Conservation (phyloP, 2,113 vertebrate genomes). For the Odontophorus gujanensis region DNA sequence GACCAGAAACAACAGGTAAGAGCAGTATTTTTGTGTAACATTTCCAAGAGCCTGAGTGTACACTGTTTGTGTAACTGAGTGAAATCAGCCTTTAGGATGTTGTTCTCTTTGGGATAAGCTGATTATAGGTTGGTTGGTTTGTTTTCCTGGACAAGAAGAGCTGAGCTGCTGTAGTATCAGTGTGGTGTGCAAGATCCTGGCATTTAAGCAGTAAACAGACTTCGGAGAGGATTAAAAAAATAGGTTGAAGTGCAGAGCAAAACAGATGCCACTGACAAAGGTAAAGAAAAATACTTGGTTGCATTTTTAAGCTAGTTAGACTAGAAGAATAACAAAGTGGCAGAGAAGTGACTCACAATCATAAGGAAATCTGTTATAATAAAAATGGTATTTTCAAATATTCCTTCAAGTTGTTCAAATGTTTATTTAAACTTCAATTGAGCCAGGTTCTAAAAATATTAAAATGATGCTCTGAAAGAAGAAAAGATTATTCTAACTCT, state of each 20-base stretch:
- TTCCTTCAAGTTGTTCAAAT: not conserved
- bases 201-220: not conserved
- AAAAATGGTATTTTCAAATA: not conserved
- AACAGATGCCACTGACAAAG: not conserved
- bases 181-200: slow-evolving; percentile 19
- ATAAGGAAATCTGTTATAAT: not conserved
- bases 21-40: not conserved
- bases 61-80: not conserved
- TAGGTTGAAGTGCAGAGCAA: not conserved
- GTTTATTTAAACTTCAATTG: not conserved
- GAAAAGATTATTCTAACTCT: not conserved
- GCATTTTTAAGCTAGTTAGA: slow-evolving; percentile 4
- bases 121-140: slow-evolving; percentile 47
- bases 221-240: too few relatives aligned
- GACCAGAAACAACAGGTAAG: slow-evolving; percentile 60
- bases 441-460: not conserved
- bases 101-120: slow-evolving; percentile 34
- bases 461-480: not conserved
- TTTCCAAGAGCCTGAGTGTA: not conserved
- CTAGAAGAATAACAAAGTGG: not conserved
- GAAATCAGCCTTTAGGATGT: slow-evolving; percentile 11
- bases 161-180: not conserved
- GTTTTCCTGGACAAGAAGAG: slow-evolving; percentile 18
- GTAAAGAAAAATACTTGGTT: slow-evolving; percentile 19
- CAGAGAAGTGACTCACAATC: not conserved